Percentiles rank a stretch among this genome's conserved stretches.
These are phyloP conservation scores for Colinus virginianus DNA, from an alignment of 2,113 vertebrate genomes.

Conservation along the genomic window DNA sequence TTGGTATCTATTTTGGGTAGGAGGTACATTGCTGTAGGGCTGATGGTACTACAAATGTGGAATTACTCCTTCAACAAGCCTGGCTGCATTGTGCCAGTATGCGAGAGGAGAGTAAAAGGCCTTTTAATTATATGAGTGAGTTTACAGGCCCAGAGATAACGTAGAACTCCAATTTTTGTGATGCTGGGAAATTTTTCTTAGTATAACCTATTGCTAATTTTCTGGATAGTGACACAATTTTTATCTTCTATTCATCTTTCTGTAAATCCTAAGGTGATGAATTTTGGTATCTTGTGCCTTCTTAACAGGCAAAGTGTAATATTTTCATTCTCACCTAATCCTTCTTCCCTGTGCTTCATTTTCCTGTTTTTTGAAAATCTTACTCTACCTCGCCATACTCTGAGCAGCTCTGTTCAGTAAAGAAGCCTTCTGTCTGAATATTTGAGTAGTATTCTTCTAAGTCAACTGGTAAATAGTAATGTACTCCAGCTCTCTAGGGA, in stretches of 20 bases:
- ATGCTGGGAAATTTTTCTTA: not conserved
- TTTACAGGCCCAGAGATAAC: not conserved
- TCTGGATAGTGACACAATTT: not conserved
- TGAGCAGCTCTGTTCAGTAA: not conserved
- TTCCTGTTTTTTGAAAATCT: not conserved
- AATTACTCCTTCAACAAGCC: not conserved
- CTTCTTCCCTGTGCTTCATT: not conserved
- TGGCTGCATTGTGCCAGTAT: not conserved
- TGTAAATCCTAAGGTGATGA: not conserved
- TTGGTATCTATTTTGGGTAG: not conserved
- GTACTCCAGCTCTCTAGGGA: not conserved
- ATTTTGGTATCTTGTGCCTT: not conserved
- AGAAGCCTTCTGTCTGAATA: not conserved
- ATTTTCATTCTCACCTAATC: not conserved
- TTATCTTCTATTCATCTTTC: not conserved
- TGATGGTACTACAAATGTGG: not conserved
- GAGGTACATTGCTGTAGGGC: not conserved
- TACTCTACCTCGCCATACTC: not conserved
- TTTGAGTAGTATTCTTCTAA: not conserved
- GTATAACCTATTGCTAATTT: not conserved
- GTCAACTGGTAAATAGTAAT: not conserved
- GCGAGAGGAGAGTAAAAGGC: not conserved
- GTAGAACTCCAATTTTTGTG: not conserved
- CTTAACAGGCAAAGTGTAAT: not conserved
- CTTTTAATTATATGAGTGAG: not conserved